Percentiles rank a stretch among this genome's conserved stretches.
Conservation (phyloP, 2,113 vertebrate genomes). For the Formicarius rufipectus region DNA sequence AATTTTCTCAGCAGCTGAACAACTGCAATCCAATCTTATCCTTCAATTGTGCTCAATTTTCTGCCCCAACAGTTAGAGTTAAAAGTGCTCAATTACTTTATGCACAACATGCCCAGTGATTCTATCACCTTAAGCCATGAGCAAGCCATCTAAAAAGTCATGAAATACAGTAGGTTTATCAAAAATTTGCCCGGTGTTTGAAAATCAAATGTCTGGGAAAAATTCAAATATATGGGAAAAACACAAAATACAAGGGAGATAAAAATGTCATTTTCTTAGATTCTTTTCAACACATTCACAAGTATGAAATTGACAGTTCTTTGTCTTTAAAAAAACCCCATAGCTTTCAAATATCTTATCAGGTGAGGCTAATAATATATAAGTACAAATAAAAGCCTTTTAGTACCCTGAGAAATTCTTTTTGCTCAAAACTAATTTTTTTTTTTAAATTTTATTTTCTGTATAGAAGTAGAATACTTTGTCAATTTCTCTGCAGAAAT, state of each 20-base stretch:
- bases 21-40: slow-evolving; percentile 42
- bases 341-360: slow-evolving; percentile 54
- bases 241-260: not conserved
- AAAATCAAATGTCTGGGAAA: not conserved
- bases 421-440: slow-evolving; percentile 63
- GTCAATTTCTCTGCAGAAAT: slow-evolving; percentile 66
- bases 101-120: not conserved
- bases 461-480: slow-evolving; percentile 62
- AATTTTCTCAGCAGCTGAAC: slow-evolving; percentile 32
- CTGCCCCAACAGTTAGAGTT: not conserved
- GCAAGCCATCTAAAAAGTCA: not conserved
- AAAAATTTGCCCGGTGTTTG: not conserved
- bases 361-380: slow-evolving; percentile 28
- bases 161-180: not conserved
- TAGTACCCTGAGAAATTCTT: slow-evolving; percentile 54
- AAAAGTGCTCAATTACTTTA: not conserved
- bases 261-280: slow-evolving; percentile 25
- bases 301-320: slow-evolving; percentile 30
- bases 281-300: slow-evolving; percentile 24
- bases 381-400: slow-evolving; percentile 68
- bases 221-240: not conserved
- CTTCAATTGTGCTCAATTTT: slow-evolving; percentile 17
- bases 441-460: slow-evolving; percentile 59
- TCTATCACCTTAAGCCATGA: not conserved
- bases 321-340: slow-evolving; percentile 56